A percentile compares a stretch with the other conserved stretches of the same genome.
phyloP scores from a whole-genome alignment of 2,113 vertebrate genomes.

The Sinocyclocheilus grahami region DNA sequence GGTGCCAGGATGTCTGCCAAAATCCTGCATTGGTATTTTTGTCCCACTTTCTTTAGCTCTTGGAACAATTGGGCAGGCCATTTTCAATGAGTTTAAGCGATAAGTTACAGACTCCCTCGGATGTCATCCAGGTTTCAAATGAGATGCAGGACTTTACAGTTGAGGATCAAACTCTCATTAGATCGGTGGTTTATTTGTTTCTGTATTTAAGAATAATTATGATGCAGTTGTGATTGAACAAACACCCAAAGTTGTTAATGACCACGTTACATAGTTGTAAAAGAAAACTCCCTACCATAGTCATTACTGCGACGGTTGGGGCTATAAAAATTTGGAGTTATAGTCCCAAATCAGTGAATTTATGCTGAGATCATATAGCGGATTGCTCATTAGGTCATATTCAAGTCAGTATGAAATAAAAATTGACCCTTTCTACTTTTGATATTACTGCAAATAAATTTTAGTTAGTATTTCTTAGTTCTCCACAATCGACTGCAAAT shows the following conservation, averaged over 20 bases:
- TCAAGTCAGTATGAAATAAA: background rate
- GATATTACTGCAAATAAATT: background rate
- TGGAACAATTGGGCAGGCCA: background rate
- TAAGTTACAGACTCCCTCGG: background rate
- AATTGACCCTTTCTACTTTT: background rate
- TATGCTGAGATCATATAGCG: background rate
- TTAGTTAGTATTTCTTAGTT: background rate
- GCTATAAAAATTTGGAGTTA: no score
- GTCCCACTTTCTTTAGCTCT: background rate
- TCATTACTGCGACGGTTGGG: background rate
- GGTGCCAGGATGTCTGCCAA: background rate
- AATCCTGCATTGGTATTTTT: background rate
- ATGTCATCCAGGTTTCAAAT: slow-evolving; percentile 3
- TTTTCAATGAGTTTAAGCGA: background rate
- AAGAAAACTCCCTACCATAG: background rate
- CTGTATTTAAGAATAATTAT: background rate
- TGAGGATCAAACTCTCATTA: background rate
- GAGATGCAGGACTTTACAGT: background rate
- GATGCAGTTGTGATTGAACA: background rate
- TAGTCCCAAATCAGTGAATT: background rate
- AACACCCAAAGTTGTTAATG: slow-evolving; percentile 6
- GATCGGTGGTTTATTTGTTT: background rate
- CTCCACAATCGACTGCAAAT: background rate
- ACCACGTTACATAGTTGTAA: background rate
- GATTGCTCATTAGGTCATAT: background rate